Evolutionary conservation across 2,888 invertebrate species (phyloP).

Genomic region (Stenotaenia linearis): DNA sequence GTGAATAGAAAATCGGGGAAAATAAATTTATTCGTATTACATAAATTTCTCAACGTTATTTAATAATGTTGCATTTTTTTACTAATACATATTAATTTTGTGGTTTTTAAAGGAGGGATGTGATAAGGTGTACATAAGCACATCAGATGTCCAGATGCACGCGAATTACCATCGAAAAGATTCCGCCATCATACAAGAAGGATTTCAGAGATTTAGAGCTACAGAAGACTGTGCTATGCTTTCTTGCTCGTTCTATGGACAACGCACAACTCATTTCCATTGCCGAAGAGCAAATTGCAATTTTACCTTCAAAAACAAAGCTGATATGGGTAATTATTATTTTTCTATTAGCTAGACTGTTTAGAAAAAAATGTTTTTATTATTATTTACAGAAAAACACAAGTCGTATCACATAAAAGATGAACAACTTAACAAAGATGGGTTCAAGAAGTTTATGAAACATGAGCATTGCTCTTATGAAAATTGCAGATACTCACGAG

Average conservation of each 20-base stretch:
- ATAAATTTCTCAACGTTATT: constrained; percentile 26
- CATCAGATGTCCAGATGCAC: constrained; percentile 99
- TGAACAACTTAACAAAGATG: constrained; percentile 87
- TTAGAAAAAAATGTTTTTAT: not conserved
- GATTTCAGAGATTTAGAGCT: constrained; percentile 92
- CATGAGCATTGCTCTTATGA: constrained; percentile 88
- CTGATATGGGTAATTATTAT: constrained; percentile 86
- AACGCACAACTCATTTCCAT: constrained; percentile 95
- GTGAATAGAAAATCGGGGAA: not conserved
- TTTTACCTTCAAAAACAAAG: constrained; percentile 97
- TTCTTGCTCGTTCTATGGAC: constrained; percentile 86
- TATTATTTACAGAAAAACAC: constrained; percentile 76
- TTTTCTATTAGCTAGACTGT: not conserved
- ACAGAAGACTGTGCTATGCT: constrained; percentile 91
- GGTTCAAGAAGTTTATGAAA: constrained; percentile 98
- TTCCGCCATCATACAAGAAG: constrained; percentile 94
- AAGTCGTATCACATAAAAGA: constrained; percentile 97
- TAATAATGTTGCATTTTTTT: not conserved
- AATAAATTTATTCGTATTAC: constrained; percentile 3
- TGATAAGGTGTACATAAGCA: constrained; percentile 91
- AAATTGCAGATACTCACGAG: constrained; percentile 85
- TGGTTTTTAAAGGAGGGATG: constrained; percentile 50
- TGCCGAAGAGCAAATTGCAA: constrained; percentile 85
- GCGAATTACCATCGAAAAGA: constrained; percentile 98
- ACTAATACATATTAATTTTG: not conserved